Conservation (phyloP, 1,140 invertebrate genomes). For the Pachypeltis micranthus region DNA sequence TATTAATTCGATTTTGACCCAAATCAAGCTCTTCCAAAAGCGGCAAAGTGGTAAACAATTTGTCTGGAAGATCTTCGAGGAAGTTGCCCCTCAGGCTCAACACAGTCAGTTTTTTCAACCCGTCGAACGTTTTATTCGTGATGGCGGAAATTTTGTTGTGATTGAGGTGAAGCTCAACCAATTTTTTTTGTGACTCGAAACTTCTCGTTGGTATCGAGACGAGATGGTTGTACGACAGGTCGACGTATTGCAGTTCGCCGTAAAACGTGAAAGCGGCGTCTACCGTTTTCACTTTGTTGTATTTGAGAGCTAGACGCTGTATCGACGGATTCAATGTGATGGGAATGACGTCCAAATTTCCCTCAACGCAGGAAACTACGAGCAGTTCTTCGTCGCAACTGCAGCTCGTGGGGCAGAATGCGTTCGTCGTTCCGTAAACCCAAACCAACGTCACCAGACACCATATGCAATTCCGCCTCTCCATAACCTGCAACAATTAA, state of each 20-base stretch:
- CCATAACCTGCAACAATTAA: slow-evolving; percentile 28
- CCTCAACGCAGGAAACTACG: slow-evolving; percentile 72
- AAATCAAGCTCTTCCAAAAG: slow-evolving; percentile 75
- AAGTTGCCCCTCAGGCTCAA: slow-evolving; percentile 72
- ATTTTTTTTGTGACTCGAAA: slow-evolving; percentile 64
- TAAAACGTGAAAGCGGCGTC: slow-evolving; percentile 80
- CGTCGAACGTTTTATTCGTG: slow-evolving; percentile 64
- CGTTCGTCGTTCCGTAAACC: slow-evolving; percentile 29
- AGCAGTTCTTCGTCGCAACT: slow-evolving; percentile 77
- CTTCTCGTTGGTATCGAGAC: slow-evolving; percentile 62
- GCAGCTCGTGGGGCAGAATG: slow-evolving; percentile 63
- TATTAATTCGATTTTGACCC: slow-evolving; percentile 71
- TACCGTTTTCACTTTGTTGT: slow-evolving; percentile 75
- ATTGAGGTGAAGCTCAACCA: slow-evolving; percentile 68
- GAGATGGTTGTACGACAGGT: slow-evolving; percentile 71
- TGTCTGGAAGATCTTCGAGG: slow-evolving; percentile 59
- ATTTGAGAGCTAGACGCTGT: slow-evolving; percentile 64
- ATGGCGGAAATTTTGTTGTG: slow-evolving; percentile 73
- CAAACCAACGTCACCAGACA: slow-evolving; percentile 30
- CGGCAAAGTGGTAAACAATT: slow-evolving; percentile 58
- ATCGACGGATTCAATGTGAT: slow-evolving; percentile 83
- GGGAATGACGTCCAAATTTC: slow-evolving; percentile 74
- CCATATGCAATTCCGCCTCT: slow-evolving; percentile 31
- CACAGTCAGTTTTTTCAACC: slow-evolving; percentile 61
- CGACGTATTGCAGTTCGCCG: slow-evolving; percentile 64